A percentile compares a stretch with the other conserved stretches of the same genome.
Evolutionary conservation across 2,888 invertebrate species (phyloP).

Genomic region (Calameuta filiformis): DNA sequence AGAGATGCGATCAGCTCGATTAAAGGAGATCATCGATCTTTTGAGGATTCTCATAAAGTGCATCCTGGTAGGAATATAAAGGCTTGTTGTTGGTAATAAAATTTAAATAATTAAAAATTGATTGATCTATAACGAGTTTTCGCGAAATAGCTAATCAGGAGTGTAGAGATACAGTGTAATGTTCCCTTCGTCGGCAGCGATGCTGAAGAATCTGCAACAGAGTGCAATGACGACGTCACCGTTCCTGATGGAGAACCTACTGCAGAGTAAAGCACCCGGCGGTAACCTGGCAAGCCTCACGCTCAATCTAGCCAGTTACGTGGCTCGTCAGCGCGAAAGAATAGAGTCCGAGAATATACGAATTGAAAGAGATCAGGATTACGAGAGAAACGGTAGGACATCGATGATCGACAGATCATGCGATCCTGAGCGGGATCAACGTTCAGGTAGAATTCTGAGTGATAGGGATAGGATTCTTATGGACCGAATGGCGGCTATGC

Average conservation of each 20-base stretch:
- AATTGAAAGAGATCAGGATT: conserved; percentile 15
- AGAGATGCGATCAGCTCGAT: neutral
- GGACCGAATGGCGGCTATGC: neutral
- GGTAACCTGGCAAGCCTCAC: conserved; percentile 69
- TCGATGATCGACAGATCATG: neutral
- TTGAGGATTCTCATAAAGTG: neutral
- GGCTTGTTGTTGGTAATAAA: neutral
- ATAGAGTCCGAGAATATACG: conserved; percentile 48
- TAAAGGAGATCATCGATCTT: neutral
- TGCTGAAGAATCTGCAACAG: conserved; percentile 64
- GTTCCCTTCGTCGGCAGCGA: conserved; percentile 64
- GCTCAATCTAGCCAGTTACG: conserved; percentile 67
- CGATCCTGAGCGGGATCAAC: conserved; percentile 20
- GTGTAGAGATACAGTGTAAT: conserved; percentile 34
- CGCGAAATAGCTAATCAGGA: neutral
- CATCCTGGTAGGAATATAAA: neutral
- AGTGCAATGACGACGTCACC: conserved; percentile 71
- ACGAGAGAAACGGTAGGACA: conserved; percentile 9
- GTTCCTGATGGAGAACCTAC: conserved; percentile 73
- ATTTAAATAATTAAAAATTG: neutral
- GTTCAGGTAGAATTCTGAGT: conserved; percentile 13
- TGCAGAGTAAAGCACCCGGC: conserved; percentile 70
- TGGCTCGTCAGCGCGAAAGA: conserved; percentile 58
- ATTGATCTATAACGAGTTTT: neutral
- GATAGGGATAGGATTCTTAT: neutral